Evolutionary conservation across 1,140 invertebrate genomes (phyloP), one percentile per base, ranked within the genome.

Genomic region (Drosophila pachea): DNA sequence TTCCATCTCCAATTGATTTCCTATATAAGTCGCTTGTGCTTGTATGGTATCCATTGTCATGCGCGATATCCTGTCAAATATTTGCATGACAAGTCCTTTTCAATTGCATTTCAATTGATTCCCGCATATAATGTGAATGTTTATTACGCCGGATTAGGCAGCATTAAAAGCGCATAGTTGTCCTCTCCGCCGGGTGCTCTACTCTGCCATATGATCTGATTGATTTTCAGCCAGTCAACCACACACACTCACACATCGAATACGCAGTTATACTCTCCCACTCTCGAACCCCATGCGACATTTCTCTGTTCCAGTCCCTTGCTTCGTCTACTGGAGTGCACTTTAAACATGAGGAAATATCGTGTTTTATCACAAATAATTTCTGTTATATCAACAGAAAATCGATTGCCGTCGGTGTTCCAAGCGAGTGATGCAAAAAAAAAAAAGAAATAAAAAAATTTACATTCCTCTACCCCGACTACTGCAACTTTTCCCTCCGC

Each of bases 91-190:
- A 73, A 79, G 61, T 86, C 63, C 76, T 71, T 72, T 83, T 86
- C 79, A 84, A 84, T 84, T 84, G 79, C 79, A 84, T 86, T 86
- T 79, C 79, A 84, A 86, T 86, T 86, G 69, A 68, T 68, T 72
- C 79, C 79, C 79, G 79, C 79, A 83, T 86, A 68, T 72, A 62
- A 77, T 53, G 58, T 69, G 74, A 59, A 84, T 86, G 79, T 84
- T 84, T 84, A 84, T 84, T 86, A 86, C 79, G 81, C 73, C 81
- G 81, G 79, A 84, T 84, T 84, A 84, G 81, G 81, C 79, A 79
- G 81, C 79, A 84, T 84, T 86, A 84, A 83, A 73, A 83, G 81
- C 68, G 64, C 64, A 72, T 68, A 53, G 67, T 55, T 69, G 55
- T 67, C 50, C 56, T 61, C 58, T 32, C 53, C 16, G 50, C 35